Conservation (phyloP, 2,888 invertebrate genomes). For the Xestobium rufovillosum region DNA sequence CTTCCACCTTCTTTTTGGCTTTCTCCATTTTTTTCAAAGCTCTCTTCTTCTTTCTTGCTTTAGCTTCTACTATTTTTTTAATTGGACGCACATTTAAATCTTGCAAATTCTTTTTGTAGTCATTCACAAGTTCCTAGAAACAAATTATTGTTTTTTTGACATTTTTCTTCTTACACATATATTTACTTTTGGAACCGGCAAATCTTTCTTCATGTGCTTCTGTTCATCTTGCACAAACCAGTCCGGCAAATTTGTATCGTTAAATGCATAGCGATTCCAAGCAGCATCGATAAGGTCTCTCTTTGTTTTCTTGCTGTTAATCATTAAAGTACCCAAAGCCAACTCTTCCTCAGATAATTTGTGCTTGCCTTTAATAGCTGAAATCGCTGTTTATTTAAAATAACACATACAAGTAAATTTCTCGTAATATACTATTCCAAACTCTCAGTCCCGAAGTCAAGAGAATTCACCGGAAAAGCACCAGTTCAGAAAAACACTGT, state of each 20-base stretch:
- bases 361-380: constrained; percentile 40
- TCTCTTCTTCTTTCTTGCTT: constrained; percentile 93
- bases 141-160: constrained; percentile 16
- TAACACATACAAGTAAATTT: constrained; percentile 6
- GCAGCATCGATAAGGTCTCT: constrained; percentile 84
- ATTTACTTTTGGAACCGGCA: constrained; percentile 73
- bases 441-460: no score
- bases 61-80: constrained; percentile 97
- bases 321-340: constrained; percentile 86
- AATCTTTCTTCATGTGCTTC: constrained; percentile 75
- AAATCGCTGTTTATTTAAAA: neutral
- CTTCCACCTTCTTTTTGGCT: constrained; percentile 92
- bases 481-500: no score
- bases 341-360: constrained; percentile 81
- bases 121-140: constrained; percentile 66
- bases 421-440: constrained; percentile 13
- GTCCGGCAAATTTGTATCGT: constrained; percentile 84
- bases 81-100: constrained; percentile 93
- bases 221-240: constrained; percentile 96
- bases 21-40: constrained; percentile 79
- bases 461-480: no score
- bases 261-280: constrained; percentile 90
- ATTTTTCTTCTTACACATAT: neutral
- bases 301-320: constrained; percentile 82
- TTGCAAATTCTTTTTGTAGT: constrained; percentile 73